A percentile compares a stretch with the other conserved stretches of the same genome.
These are phyloP conservation scores for Miniopterus natalensis DNA, from an alignment of 2,113 vertebrate species.

Conservation along the genomic window DNA sequence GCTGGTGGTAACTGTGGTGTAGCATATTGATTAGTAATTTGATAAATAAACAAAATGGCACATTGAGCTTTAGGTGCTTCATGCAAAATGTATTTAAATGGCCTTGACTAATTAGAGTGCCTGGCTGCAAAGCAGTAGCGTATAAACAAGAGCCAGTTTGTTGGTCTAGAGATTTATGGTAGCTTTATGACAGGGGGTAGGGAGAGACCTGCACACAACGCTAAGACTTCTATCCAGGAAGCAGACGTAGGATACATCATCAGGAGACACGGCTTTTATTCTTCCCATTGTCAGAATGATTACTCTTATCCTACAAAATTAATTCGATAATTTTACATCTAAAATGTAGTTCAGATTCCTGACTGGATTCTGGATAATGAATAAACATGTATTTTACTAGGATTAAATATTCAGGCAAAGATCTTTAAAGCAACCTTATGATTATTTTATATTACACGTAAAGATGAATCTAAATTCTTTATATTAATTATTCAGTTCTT, in stretches of 20 bases:
- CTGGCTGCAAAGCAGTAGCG: conserved; percentile 82
- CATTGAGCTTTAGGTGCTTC: conserved; percentile 87
- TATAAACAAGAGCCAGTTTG: conserved; percentile 80
- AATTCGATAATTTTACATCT: not conserved
- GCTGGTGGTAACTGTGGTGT: conserved; percentile 84
- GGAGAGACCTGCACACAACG: conserved; percentile 55
- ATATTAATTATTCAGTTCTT: conserved; percentile 29
- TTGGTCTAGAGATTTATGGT: conserved; percentile 83
- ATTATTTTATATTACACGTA: not conserved
- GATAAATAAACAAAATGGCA: conserved; percentile 90
- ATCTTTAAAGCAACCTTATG: not conserved
- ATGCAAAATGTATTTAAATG: conserved; percentile 91
- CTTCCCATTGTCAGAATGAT: not conserved
- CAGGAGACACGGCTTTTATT: not conserved
- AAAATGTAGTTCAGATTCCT: not conserved
- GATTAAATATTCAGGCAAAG: not conserved
- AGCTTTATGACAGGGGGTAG: conserved; percentile 69
- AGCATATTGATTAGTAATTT: conserved; percentile 91
- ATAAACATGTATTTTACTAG: not conserved
- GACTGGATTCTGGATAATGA: not conserved
- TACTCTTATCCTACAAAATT: not conserved
- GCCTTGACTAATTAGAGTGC: conserved; percentile 88
- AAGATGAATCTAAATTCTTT: not conserved
- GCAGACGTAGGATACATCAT: not conserved
- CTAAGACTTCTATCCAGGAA: conserved; percentile 10